A percentile compares a stretch with the other conserved stretches of the same genome.
These are phyloP conservation scores for Microplitis mediator DNA, from an alignment of 1,140 invertebrate species.

Conservation along the genomic window DNA sequence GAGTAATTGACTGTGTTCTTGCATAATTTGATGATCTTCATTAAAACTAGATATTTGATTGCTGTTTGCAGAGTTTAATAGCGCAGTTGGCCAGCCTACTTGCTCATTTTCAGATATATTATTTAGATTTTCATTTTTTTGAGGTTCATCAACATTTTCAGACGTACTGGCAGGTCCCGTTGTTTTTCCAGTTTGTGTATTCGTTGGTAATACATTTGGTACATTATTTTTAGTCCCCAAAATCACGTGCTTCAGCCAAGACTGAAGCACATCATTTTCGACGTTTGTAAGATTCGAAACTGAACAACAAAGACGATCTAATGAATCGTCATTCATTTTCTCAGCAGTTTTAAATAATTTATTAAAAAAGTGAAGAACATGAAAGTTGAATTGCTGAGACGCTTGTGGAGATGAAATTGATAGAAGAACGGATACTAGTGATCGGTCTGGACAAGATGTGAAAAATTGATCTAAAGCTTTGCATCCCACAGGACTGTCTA, in stretches of 20 bases:
- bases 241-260: conserved; percentile 74
- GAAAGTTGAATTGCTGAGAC: conserved; percentile 74
- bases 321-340: conserved; percentile 66
- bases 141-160: conserved; percentile 26
- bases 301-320: conserved; percentile 73
- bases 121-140: conserved; percentile 41
- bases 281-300: conserved; percentile 72
- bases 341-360: conserved; percentile 75
- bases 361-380: conserved; percentile 82
- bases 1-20: conserved; percentile 76
- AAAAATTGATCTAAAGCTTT: conserved; percentile 85
- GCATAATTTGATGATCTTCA: conserved; percentile 59
- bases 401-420: conserved; percentile 73
- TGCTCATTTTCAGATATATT: conserved; percentile 46
- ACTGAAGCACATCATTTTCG: conserved; percentile 69
- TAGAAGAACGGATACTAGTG: conserved; percentile 76
- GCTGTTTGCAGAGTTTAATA: conserved; percentile 42
- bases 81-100: conserved; percentile 42
- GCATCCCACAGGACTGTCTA: conserved; percentile 80
- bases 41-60: conserved; percentile 46
- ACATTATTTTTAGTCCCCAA: conserved; percentile 63
- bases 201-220: conserved; percentile 49
- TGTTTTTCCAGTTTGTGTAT: conserved; percentile 53
- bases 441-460: conserved; percentile 64
- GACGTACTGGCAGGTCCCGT: conserved; percentile 24